A percentile compares a stretch with the other conserved stretches of the same genome.
Conservation (phyloP, 2,113 vertebrate genomes). For the Pithys albifrons region DNA sequence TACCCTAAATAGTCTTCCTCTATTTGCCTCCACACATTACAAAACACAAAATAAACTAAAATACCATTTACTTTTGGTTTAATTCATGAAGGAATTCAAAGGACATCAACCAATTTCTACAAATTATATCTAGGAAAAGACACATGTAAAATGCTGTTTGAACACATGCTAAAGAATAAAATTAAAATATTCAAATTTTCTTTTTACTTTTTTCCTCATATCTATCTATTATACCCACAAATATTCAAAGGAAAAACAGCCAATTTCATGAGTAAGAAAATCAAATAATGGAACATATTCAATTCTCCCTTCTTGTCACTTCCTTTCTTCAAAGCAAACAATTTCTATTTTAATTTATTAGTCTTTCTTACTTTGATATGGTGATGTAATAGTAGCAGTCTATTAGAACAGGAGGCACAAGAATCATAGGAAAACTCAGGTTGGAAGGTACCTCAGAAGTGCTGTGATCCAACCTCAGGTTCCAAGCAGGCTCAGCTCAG, state of each 20-base stretch:
- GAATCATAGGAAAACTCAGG: background rate
- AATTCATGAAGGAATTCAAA: background rate
- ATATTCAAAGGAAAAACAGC: background rate
- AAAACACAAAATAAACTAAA: conserved; percentile 11
- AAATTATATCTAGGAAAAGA: background rate
- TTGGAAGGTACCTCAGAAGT: background rate
- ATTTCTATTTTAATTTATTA: background rate
- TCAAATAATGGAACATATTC: background rate
- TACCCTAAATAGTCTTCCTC: background rate
- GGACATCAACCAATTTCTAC: background rate
- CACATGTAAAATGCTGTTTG: background rate
- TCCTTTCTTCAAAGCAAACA: background rate
- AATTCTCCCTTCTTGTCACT: background rate
- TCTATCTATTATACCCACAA: background rate
- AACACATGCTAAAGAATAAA: background rate
- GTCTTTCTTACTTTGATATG: background rate
- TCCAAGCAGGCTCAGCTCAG: background rate
- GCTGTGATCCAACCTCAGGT: background rate
- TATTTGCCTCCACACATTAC: background rate
- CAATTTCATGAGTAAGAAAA: background rate
- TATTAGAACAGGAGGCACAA: background rate
- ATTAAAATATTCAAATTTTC: background rate
- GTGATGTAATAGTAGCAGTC: background rate
- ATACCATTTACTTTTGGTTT: background rate
- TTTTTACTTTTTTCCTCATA: background rate